Base-by-base conservation (phyloP, 2,113 vertebrate species). In the Ariopsis seemanni region DNA sequence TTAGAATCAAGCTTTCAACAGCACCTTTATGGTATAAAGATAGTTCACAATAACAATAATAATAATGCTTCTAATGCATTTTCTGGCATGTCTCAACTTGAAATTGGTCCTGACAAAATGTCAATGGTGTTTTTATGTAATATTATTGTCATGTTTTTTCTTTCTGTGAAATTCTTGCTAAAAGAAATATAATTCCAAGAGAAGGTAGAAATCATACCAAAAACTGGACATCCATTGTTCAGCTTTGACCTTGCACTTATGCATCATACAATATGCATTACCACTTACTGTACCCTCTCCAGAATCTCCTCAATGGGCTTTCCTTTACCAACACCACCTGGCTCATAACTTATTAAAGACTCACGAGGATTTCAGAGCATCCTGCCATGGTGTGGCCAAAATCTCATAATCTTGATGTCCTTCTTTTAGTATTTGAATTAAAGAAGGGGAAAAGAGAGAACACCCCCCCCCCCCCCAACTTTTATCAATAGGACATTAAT, bases 371-470 rank as follows among this genome's bases (percentile, higher is more conserved):
- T 22, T n/a, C 34, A 85, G 20, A 27, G 27, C 6, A 12, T 30
- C 71, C 71, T 74, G 17, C 71, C 34, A 74, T 48, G 71, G 8
- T 48, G 71, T 74, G 8, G 17, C 71, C 42, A 20, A 74, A 48
- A 74, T 74, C 71, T 48, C 71, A 48, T 20, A 74, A 52, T n/a
- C 20, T n/a, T 11, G 18, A 74, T 74, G 71, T 48, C 18, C 18
- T 22, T 48, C 71, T 74, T 74, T 74, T 74, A 22, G 71, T 55
- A 55, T 55, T 27, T 78, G 75, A 78, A 53, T 83, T 83, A 65
- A 77, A 84, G 53, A 14, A 53, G 9, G n/a, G 55, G 17, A 71
- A 81, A 27, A 22, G 62, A 79, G 34, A 34, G 30, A 30, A 30
- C 30, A n/a, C n/a, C n/a, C n/a, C n/a, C n/a, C n/a, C n/a, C n/a